Conservation (phyloP, 2,888 invertebrate species). For the Dione juno region DNA sequence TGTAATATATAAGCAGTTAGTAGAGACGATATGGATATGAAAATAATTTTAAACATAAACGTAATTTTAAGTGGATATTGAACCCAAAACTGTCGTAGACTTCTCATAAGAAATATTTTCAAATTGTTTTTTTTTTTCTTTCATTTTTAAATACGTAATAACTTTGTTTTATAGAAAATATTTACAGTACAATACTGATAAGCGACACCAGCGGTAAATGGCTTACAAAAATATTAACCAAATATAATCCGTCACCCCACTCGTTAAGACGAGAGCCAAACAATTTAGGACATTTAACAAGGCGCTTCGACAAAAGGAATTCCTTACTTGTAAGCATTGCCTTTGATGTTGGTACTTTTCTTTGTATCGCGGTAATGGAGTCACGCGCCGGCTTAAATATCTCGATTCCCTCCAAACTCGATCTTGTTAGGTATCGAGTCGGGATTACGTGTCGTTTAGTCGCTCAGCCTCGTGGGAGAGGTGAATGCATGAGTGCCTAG, state of each 20-base stretch:
- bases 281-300: constrained; percentile 51
- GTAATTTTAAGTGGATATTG: no score
- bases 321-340: constrained; percentile 49
- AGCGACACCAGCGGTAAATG: neutral
- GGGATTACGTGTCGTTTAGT: constrained; percentile 48
- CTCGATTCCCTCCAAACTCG: constrained; percentile 65
- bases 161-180: no score
- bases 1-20: no score
- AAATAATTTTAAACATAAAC: no score
- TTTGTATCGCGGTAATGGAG: constrained; percentile 62
- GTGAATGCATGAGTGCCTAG: neutral
- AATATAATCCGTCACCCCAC: constrained; percentile 42
- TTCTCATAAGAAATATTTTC: no score
- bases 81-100: no score
- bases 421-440: constrained; percentile 65
- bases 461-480: neutral
- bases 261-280: constrained; percentile 45
- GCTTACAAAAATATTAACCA: constrained; percentile 35
- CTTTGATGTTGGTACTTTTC: constrained; percentile 60
- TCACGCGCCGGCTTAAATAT: constrained; percentile 69
- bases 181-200: neutral
- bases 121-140: no score
- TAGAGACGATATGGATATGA: no score
- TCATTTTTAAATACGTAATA: no score
- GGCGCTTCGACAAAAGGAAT: constrained; percentile 49